These are phyloP conservation scores for Zoanthus sociatus DNA, from an alignment of 92 coral and sea anemone genomes.

Conservation along the genomic window DNA sequence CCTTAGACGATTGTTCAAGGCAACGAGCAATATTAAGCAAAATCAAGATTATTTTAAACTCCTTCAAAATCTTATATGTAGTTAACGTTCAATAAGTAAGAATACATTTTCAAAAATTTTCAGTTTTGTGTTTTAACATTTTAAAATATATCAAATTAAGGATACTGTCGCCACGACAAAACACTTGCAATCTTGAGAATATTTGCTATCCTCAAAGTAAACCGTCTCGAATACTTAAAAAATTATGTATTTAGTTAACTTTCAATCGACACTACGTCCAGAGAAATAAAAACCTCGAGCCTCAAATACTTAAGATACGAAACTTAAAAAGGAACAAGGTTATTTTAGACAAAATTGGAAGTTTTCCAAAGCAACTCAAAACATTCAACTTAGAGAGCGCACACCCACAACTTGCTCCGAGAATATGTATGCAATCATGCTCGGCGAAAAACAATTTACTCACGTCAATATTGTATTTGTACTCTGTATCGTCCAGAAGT, in stretches of 20 bases:
- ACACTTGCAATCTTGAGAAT: not conserved
- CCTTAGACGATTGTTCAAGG: not conserved
- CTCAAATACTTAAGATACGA: not conserved
- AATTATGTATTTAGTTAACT: not conserved
- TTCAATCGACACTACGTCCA: not conserved
- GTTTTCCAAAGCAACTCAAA: not conserved
- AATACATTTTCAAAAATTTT: too few species aligned
- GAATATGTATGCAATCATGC: not conserved
- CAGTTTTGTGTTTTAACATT: too few species aligned
- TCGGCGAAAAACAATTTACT: not conserved
- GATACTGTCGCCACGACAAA: not conserved
- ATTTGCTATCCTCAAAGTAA: not conserved
- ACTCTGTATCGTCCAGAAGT: constrained; percentile 44
- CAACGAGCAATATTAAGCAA: not conserved
- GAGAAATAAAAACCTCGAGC: not conserved
- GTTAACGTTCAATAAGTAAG: too few species aligned
- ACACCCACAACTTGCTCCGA: constrained; percentile 22
- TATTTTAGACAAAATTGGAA: not conserved
- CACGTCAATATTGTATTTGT: constrained; percentile 26
- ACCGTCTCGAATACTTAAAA: not conserved
- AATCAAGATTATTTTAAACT: not conserved
- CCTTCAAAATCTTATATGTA: not conserved
- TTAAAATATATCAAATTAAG: too few species aligned
- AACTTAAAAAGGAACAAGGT: not conserved
- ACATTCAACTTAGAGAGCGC: not conserved